Percentiles rank a stretch among this genome's conserved stretches.
These are phyloP conservation scores for Diprion similis DNA, from an alignment of 1,140 invertebrate genomes.

Conservation along the genomic window DNA sequence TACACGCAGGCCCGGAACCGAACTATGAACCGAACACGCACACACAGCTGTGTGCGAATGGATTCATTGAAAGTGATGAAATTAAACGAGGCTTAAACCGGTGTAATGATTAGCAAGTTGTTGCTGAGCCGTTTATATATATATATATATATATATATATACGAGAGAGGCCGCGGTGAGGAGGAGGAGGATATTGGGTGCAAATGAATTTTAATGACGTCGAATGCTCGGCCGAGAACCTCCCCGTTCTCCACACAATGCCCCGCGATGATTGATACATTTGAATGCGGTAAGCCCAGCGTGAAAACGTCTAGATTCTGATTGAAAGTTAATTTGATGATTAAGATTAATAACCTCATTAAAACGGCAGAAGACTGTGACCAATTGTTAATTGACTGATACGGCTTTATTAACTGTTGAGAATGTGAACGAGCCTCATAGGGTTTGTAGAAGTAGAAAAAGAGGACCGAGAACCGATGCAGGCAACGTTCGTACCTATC, in stretches of 20 bases:
- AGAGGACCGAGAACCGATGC: no score
- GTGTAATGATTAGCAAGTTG: slow-evolving; percentile 35
- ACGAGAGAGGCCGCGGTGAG: no score
- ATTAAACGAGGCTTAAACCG: slow-evolving; percentile 13
- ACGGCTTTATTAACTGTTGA: background rate
- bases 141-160: no score
- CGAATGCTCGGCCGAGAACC: slow-evolving; percentile 33
- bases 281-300: slow-evolving; percentile 21
- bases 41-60: background rate
- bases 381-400: slow-evolving; percentile 11
- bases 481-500: no score
- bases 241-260: no score
- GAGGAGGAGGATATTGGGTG: slow-evolving; percentile 31
- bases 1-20: background rate
- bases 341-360: slow-evolving; percentile 15
- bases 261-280: slow-evolving; percentile 38
- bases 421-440: background rate
- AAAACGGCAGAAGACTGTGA: background rate
- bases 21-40: background rate
- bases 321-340: slow-evolving; percentile 12
- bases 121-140: background rate
- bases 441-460: no score
- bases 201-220: slow-evolving; percentile 47
- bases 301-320: slow-evolving; percentile 1
- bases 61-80: slow-evolving; percentile 10